Evolutionary conservation across 2,113 vertebrate genomes (phyloP).

Genomic region (Panthera leo): DNA sequence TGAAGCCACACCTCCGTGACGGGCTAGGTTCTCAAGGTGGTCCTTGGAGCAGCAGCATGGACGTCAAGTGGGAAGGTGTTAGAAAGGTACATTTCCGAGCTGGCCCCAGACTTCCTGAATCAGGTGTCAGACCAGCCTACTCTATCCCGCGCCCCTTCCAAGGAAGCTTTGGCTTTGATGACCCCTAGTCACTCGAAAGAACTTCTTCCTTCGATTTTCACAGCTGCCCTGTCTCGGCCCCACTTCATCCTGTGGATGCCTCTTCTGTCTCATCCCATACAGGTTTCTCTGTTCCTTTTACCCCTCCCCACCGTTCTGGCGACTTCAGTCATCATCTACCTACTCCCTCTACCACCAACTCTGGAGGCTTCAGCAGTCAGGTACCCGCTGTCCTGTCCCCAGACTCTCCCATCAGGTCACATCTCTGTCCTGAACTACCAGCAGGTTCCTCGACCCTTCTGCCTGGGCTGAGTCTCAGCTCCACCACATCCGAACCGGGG

Average conservation of each 20-base stretch:
- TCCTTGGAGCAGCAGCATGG: accelerated
- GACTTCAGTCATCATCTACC: neutral
- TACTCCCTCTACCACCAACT: neutral
- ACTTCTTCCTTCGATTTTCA: neutral
- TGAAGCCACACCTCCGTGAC: accelerated
- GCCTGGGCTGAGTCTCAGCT: neutral
- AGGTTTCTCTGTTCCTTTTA: neutral
- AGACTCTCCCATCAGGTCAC: neutral
- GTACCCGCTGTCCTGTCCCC: neutral
- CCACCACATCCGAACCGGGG: accelerated
- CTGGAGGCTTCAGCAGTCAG: neutral
- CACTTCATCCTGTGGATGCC: accelerated
- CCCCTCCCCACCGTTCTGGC: no score
- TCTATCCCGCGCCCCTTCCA: accelerated
- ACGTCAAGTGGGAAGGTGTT: neutral
- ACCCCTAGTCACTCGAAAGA: neutral
- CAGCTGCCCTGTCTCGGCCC: neutral
- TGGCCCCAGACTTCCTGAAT: neutral
- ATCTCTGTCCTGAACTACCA: neutral
- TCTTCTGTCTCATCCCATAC: neutral
- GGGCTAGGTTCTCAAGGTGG: neutral
- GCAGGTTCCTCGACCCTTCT: neutral
- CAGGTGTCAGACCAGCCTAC: neutral
- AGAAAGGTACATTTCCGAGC: neutral
- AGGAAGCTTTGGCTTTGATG: neutral